Conservation (phyloP, 2,888 invertebrate genomes). For the Opisthograptis luteolata region DNA sequence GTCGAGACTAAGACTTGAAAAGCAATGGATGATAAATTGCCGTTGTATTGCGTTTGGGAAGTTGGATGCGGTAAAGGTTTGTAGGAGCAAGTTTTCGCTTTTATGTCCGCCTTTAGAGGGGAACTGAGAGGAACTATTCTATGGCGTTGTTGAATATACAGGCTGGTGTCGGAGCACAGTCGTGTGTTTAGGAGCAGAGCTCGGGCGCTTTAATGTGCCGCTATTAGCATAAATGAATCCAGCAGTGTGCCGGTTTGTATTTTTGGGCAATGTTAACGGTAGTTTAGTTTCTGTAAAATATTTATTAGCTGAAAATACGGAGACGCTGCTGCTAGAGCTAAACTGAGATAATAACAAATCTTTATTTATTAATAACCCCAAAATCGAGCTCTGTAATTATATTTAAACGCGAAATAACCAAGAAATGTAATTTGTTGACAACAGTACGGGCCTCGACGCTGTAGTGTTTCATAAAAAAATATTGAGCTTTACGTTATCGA, state of each 20-base stretch:
- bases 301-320: too few relatives aligned
- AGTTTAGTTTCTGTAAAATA: conserved; percentile 1
- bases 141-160: conserved; percentile 20
- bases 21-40: conserved; percentile 43
- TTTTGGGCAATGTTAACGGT: conserved; percentile 2
- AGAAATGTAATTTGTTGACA: too few relatives aligned
- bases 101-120: conserved; percentile 19
- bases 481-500: too few relatives aligned
- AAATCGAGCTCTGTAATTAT: too few relatives aligned
- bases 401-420: too few relatives aligned
- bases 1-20: conserved; percentile 23
- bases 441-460: too few relatives aligned
- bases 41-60: conserved; percentile 27
- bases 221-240: conserved; percentile 15
- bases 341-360: too few relatives aligned
- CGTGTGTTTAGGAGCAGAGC: conserved; percentile 13
- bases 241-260: background rate
- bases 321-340: too few relatives aligned
- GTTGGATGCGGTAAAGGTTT: conserved; percentile 34
- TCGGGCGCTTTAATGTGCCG: conserved; percentile 6
- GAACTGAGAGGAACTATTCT: conserved; percentile 18
- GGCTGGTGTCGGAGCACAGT: conserved; percentile 3
- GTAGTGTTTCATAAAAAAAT: too few relatives aligned
- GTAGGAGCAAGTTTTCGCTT: conserved; percentile 31
- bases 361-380: too few relatives aligned